Conservation (phyloP, 2,113 vertebrate genomes). For the Dipodomys ordii region DNA sequence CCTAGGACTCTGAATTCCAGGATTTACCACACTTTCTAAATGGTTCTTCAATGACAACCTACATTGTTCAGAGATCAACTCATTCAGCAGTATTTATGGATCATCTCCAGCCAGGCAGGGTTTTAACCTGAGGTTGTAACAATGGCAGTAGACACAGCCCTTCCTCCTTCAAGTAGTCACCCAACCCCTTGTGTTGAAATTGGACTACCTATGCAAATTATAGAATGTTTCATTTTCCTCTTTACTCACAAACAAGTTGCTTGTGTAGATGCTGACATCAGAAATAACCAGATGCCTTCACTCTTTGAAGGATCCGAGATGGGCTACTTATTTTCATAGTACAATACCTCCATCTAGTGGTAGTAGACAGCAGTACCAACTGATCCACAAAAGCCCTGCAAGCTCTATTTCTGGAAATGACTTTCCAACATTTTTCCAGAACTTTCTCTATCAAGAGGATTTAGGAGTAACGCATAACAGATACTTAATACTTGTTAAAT, state of each 20-base stretch:
- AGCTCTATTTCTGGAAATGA: background rate
- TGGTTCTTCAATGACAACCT: background rate
- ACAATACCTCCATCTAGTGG: conserved; percentile 72
- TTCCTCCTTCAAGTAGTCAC: background rate
- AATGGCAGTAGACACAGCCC: background rate
- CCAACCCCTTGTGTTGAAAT: background rate
- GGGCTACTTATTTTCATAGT: conserved; percentile 10
- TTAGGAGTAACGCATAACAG: background rate
- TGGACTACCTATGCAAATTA: background rate
- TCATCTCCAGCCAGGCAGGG: background rate
- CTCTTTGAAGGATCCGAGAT: background rate
- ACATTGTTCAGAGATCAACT: conserved; percentile 22
- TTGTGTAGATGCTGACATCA: background rate
- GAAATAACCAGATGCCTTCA: background rate
- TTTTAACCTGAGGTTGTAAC: background rate
- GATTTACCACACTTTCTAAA: conserved; percentile 26
- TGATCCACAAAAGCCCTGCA: background rate
- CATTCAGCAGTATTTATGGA: background rate
- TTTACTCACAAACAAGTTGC: background rate
- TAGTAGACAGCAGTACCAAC: background rate
- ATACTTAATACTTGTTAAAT: background rate
- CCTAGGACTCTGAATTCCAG: background rate
- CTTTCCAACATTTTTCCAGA: conserved; percentile 24
- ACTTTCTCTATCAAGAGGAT: conserved; percentile 44
- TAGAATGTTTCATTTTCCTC: background rate